Conservation (phyloP, 2,797 vertebrate genomes). For the Premnoplex brunnescens region DNA sequence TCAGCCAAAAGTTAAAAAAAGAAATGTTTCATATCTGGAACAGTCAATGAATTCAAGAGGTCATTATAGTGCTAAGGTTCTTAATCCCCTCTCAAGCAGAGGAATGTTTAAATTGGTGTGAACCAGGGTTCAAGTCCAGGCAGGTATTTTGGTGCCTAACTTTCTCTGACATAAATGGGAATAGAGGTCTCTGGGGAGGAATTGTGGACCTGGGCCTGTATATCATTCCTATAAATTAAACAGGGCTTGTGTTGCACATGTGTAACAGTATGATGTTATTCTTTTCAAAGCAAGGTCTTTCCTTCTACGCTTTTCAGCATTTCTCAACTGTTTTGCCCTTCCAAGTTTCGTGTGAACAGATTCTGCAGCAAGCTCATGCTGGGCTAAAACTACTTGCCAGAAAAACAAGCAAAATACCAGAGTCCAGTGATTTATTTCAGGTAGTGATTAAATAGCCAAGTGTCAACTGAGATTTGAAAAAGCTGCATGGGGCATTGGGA, state of each 20-base stretch:
- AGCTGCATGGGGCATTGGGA: background rate
- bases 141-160: slow-evolving; percentile 23
- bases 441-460: background rate
- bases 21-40: background rate
- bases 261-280: background rate
- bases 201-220: background rate
- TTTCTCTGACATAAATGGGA: background rate
- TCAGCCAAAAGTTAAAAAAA: background rate
- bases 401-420: background rate
- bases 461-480: background rate
- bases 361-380: background rate
- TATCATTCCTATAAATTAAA: background rate
- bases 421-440: background rate
- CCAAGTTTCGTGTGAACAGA: background rate
- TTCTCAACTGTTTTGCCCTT: background rate
- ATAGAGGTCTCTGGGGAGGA: background rate
- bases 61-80: background rate
- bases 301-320: background rate
- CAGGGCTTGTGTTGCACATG: background rate
- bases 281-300: background rate
- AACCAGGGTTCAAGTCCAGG: slow-evolving; percentile 20
- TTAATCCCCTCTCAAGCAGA: background rate
- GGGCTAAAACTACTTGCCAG: background rate
- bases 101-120: slow-evolving; percentile 27
- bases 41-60: background rate